phyloP scores from a whole-genome alignment of 2,113 vertebrate species.

The Eulemur rufifrons region DNA sequence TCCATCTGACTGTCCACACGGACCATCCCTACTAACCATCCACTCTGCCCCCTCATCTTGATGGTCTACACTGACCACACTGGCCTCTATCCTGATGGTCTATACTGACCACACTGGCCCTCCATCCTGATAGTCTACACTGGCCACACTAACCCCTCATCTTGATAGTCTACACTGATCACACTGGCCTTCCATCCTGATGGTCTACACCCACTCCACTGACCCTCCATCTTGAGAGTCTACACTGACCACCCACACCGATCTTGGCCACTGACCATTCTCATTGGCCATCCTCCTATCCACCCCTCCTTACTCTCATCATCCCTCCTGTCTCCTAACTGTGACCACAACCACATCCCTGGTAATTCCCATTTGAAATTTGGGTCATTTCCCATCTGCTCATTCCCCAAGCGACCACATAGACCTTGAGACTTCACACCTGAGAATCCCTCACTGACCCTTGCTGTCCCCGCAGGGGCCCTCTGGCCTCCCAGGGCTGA shows the following conservation, averaged over 20 bases:
- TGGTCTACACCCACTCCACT: neutral
- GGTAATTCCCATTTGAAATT: neutral
- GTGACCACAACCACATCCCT: neutral
- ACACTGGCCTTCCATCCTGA: neutral
- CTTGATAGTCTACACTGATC: neutral
- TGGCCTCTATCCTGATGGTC: neutral
- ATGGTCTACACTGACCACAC: neutral
- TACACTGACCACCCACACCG: neutral
- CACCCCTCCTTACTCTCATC: neutral
- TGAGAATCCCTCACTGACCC: neutral
- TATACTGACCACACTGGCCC: neutral
- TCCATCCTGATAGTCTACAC: neutral
- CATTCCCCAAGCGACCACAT: too few species aligned
- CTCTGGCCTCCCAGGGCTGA: conserved; percentile 91
- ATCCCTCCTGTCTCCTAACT: neutral
- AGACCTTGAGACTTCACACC: neutral
- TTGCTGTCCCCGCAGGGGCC: conserved; percentile 87
- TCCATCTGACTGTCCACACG: neutral
- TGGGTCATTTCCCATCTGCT: neutral
- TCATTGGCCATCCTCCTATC: neutral
- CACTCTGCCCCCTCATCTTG: too few species aligned
- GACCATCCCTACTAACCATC: neutral
- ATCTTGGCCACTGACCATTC: neutral
- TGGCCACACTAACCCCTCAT: neutral
- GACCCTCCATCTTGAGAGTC: neutral